phyloP scores from a whole-genome alignment of 2,888 invertebrate species.

The Agrotis exclamationis region DNA sequence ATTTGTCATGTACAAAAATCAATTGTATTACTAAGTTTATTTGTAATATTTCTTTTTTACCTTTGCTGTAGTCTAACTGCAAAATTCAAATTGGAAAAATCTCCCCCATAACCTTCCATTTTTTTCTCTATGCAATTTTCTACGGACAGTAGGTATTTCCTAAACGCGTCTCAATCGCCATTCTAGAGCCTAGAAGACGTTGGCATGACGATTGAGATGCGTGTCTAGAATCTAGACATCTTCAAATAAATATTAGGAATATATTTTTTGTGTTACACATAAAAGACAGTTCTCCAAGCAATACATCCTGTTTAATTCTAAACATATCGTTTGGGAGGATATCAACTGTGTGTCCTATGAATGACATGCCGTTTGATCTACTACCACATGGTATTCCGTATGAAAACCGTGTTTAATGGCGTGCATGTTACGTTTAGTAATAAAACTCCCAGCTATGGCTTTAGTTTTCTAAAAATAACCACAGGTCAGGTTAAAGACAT shows the following conservation, averaged over 20 bases:
- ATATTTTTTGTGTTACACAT: conserved; percentile 8
- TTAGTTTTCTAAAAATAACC: conserved; percentile 16
- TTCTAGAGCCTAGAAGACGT: too few species aligned
- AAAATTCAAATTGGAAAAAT: too few species aligned
- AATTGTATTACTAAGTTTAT: too few species aligned
- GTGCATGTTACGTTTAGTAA: conserved; percentile 34
- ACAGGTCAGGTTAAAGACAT: neutral
- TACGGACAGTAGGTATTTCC: too few species aligned
- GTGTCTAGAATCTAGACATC: too few species aligned
- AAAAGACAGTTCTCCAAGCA: conserved; percentile 2
- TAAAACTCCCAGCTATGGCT: conserved; percentile 30
- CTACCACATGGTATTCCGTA: conserved; percentile 17
- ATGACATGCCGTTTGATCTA: conserved; percentile 51
- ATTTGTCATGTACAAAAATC: too few species aligned
- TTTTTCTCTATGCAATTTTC: too few species aligned
- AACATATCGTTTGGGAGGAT: conserved; percentile 34
- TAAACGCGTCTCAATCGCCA: too few species aligned
- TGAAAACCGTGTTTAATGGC: conserved; percentile 31
- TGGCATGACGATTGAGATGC: too few species aligned
- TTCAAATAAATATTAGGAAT: neutral
- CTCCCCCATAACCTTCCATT: too few species aligned
- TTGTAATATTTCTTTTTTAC: too few species aligned
- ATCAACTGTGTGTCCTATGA: conserved; percentile 6
- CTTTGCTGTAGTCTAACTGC: too few species aligned
- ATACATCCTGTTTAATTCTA: conserved; percentile 35